Percentiles rank a stretch among this genome's conserved stretches.
phyloP scores from a whole-genome alignment of 2,888 invertebrate genomes.

The Tubiluchus corallicola region DNA sequence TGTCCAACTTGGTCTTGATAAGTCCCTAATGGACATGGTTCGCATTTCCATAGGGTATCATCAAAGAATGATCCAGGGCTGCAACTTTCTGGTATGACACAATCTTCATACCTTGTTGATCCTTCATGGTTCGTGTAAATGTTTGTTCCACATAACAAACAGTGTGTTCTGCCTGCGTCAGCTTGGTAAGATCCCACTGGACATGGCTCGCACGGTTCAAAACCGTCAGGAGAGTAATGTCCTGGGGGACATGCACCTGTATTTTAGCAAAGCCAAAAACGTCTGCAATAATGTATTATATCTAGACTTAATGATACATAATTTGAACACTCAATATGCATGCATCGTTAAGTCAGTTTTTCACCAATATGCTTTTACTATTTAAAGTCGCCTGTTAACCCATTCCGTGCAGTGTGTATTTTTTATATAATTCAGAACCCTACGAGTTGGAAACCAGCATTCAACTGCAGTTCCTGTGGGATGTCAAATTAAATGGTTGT shows the following conservation, averaged over 20 bases:
- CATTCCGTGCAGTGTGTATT: too few species aligned
- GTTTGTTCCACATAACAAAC: conserved; percentile 22
- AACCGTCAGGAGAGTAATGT: conserved; percentile 24
- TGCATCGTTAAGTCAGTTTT: too few species aligned
- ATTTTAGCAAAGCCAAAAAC: conserved; percentile 6
- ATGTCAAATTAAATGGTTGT: too few species aligned
- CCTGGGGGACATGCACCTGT: conserved; percentile 28
- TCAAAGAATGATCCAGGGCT: conserved; percentile 25
- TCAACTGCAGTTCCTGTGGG: too few species aligned
- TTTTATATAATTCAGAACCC: too few species aligned
- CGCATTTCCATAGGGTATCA: conserved; percentile 18
- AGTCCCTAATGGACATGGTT: conserved; percentile 23
- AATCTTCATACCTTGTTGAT: conserved; percentile 23
- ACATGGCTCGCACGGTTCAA: conserved; percentile 28
- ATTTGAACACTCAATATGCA: not conserved
- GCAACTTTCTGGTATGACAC: conserved; percentile 23
- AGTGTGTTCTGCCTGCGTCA: conserved; percentile 25
- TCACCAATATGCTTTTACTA: too few species aligned
- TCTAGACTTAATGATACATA: not conserved
- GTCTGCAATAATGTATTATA: not conserved
- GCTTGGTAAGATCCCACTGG: conserved; percentile 27
- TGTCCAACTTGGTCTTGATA: conserved; percentile 27
- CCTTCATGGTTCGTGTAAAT: conserved; percentile 18
- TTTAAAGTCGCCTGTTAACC: too few species aligned
- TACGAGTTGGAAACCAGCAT: too few species aligned